Conservation (phyloP, 2,113 vertebrate genomes). For the Anarrhichthys ocellatus region DNA sequence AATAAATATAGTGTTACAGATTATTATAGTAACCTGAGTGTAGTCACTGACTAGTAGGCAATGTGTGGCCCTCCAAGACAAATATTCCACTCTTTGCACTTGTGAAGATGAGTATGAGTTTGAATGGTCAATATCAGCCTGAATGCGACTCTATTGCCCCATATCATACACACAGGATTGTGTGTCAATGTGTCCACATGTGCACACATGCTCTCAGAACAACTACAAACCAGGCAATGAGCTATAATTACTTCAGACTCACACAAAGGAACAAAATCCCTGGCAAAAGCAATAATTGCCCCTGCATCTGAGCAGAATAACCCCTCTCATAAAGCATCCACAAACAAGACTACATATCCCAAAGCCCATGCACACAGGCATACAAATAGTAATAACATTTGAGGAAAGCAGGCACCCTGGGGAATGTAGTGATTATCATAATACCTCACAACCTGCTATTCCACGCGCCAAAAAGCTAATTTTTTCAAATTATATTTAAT, state of each 20-base stretch:
- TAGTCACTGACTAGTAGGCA: background rate
- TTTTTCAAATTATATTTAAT: slow-evolving; percentile 80
- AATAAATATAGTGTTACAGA: background rate
- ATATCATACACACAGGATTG: background rate
- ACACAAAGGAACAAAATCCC: slow-evolving; percentile 42
- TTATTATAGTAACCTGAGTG: background rate
- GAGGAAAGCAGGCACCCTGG: slow-evolving; percentile 52
- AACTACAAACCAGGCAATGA: slow-evolving; percentile 40
- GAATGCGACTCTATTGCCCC: background rate
- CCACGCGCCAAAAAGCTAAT: slow-evolving; percentile 66
- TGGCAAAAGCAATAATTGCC: slow-evolving; percentile 45
- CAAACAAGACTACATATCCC: slow-evolving; percentile 55
- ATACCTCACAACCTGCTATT: slow-evolving; percentile 73
- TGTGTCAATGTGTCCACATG: slow-evolving; percentile 28
- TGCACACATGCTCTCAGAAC: slow-evolving; percentile 32
- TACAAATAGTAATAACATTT: slow-evolving; percentile 69
- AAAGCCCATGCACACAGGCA: slow-evolving; percentile 53
- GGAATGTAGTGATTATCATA: slow-evolving; percentile 74
- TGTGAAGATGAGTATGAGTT: background rate
- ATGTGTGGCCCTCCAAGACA: background rate
- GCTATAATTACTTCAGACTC: slow-evolving; percentile 58
- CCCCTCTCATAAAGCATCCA: slow-evolving; percentile 50
- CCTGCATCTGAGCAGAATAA: slow-evolving; percentile 57
- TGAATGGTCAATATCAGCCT: background rate
- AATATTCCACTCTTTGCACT: background rate